Evolutionary conservation across 1,140 invertebrate genomes (phyloP).

Genomic region (Matsumurasca onukii): DNA sequence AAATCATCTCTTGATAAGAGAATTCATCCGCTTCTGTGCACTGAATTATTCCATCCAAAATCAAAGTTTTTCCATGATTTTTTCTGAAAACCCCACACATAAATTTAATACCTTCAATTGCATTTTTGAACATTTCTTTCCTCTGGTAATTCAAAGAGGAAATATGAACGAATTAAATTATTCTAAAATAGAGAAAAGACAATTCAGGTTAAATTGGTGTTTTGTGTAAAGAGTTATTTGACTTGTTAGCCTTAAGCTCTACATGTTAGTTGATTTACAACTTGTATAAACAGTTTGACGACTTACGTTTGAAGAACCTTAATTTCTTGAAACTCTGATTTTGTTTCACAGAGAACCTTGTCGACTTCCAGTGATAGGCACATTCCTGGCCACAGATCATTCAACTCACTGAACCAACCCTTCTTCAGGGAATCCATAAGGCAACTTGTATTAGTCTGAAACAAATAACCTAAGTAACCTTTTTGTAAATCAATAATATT

Average conservation of each 20-base stretch:
- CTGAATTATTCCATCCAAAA: constrained; percentile 96
- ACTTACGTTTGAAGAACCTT: constrained; percentile 86
- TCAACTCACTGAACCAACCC: constrained; percentile 91
- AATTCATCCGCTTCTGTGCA: constrained; percentile 96
- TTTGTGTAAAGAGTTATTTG: not conserved
- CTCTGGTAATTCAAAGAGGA: too few species aligned
- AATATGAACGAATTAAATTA: too few species aligned
- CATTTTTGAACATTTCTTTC: too few species aligned
- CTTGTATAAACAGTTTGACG: not conserved
- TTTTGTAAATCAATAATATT: too few species aligned
- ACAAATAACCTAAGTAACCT: too few species aligned
- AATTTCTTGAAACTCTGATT: constrained; percentile 89
- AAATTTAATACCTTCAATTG: too few species aligned
- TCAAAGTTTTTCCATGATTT: constrained; percentile 83
- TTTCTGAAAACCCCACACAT: constrained; percentile 64
- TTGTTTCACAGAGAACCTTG: constrained; percentile 76
- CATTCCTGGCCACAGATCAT: constrained; percentile 88
- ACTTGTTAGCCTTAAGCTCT: too few species aligned
- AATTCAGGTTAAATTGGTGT: not conserved
- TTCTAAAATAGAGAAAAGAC: constrained; percentile 1
- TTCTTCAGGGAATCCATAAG: constrained; percentile 65
- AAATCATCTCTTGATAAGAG: constrained; percentile 98
- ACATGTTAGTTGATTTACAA: too few species aligned
- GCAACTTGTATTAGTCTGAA: too few species aligned
- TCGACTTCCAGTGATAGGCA: constrained; percentile 87